Base-by-base conservation (phyloP, 2,888 invertebrate genomes). In the Scaptomyza parva region DNA sequence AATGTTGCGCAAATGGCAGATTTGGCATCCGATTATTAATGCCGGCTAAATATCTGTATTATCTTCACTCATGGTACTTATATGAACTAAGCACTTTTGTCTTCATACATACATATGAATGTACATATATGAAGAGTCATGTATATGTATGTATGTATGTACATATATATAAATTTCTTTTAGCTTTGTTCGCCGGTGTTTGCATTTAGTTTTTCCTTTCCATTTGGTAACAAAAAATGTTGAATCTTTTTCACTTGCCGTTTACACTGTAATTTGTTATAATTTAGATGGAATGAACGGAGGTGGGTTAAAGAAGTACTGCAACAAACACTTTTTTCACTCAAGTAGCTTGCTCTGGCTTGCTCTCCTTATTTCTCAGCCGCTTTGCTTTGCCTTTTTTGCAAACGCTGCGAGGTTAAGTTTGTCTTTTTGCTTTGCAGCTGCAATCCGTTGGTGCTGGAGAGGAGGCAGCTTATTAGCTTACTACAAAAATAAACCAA, bases 361-460 rank as follows among this genome's bases (percentile, higher is more conserved):
- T 43, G 33, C 47, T 59, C 65, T 50, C 58, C 45, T 48, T 40
- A 55, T 58, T 62, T 35, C 41, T 45, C 47, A 45, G 45, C 59
- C 65, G 61, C 76, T 76, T 60, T 51, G 53, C 65, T 59, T 62
- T 57, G 54, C 54, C n/a, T 51, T 51, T 65, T 76, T 76, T 76
- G 76, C 72, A 68, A 71, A 40, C 35, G 51, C 67, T 77, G 80
- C 86, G 86, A 82, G 86, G 86, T 82, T 82, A 82, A 82, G 82
- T 85, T 81, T 80, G 80, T 73, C 66, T 76, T 72, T 71, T 66
- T 54, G 30, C 58, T 65, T 77, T 69, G 69, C 79, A 64, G 65
- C 81, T 67, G 65, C 74, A 76, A 72, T 76, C 44, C 52, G 51
- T 52, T 61, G 59, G 53, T 35, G 65, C 40, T 65, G 60, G 53